These are phyloP conservation scores for Aselliscus stoliczkanus DNA, from an alignment of 2,797 vertebrate genomes.

Conservation along the genomic window DNA sequence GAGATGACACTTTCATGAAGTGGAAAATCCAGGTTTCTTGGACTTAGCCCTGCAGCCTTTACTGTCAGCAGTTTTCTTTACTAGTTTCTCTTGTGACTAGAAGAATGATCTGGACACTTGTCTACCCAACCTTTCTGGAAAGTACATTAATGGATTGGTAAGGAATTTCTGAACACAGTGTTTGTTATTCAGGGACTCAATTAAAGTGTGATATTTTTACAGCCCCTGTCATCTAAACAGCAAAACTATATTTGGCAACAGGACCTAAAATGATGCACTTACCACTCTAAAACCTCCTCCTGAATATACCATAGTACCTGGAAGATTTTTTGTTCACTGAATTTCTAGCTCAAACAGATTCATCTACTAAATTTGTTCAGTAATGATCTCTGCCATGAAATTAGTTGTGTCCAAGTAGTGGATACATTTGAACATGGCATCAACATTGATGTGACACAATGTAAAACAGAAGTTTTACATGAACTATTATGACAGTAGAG, in stretches of 20 bases:
- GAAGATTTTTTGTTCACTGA: not conserved
- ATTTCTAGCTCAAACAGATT: not conserved
- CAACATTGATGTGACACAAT: not conserved
- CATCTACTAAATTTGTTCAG: not conserved
- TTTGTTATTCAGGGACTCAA: not conserved
- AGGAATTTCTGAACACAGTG: conserved; percentile 18
- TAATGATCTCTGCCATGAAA: not conserved
- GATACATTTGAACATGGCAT: not conserved
- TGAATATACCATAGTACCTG: not conserved
- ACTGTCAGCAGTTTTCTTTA: conserved; percentile 44
- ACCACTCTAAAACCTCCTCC: not conserved
- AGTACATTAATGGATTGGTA: conserved; percentile 41
- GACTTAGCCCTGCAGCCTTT: not conserved
- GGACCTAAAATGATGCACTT: not conserved
- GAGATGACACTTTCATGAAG: conserved; percentile 35
- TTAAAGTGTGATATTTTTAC: not conserved
- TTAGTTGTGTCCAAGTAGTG: not conserved
- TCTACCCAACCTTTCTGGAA: conserved; percentile 40
- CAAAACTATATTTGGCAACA: not conserved
- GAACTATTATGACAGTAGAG: not conserved
- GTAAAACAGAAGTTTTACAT: not conserved
- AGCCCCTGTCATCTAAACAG: not conserved
- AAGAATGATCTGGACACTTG: conserved; percentile 35
- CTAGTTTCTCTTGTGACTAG: conserved; percentile 41
- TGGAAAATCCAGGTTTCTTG: conserved; percentile 49